A percentile compares a stretch with the other conserved stretches of the same genome.
These are phyloP conservation scores for Willisornis vidua DNA, from an alignment of 2,113 vertebrate genomes.

Conservation along the genomic window DNA sequence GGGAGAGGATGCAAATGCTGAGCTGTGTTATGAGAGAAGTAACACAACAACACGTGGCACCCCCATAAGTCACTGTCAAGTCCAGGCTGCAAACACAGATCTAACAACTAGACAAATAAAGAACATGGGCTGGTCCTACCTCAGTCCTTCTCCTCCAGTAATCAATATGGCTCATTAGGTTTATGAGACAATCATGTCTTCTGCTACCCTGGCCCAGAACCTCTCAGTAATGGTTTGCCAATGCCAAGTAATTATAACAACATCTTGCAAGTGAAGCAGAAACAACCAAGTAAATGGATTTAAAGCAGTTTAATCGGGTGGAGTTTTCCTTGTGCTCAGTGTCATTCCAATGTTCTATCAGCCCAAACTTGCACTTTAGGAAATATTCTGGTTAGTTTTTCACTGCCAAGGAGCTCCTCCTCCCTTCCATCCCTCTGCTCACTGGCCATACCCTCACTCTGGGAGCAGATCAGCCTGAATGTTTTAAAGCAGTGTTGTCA, in stretches of 20 bases:
- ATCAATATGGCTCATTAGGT: slow-evolving; percentile 29
- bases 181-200: slow-evolving; percentile 16
- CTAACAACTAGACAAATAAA: background rate
- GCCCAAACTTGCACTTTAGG: background rate
- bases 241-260: slow-evolving; percentile 35
- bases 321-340: background rate
- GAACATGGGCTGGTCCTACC: background rate
- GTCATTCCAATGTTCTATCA: background rate
- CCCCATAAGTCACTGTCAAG: background rate
- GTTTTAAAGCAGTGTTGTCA: background rate
- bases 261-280: slow-evolving; percentile 47
- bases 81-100: background rate
- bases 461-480: background rate
- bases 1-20: background rate
- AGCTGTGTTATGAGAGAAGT: background rate
- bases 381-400: background rate
- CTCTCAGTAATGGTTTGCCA: slow-evolving; percentile 26
- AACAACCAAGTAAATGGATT: slow-evolving; percentile 40
- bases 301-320: background rate
- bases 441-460: accelerated
- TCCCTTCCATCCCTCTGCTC: background rate
- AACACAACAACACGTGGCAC: accelerated
- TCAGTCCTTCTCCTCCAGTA: background rate
- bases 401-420: background rate
- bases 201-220: slow-evolving; percentile 26